Evolutionary conservation across 2,888 invertebrate genomes (phyloP).

Genomic region (Octonoba sinensis): DNA sequence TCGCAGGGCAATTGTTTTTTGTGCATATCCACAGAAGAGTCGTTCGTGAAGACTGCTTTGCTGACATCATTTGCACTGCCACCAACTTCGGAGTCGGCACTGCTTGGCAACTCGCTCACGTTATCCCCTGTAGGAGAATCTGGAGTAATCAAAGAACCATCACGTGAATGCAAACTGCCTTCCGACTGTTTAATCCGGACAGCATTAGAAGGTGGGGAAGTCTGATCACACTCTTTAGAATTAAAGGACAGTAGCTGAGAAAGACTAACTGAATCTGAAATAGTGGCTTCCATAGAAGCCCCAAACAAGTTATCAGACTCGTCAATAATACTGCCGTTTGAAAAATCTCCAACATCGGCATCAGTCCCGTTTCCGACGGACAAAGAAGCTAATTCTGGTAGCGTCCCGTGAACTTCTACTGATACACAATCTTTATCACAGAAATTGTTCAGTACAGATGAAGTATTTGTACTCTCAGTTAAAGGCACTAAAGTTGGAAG

Average conservation of each 20-base stretch:
- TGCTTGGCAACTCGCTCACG: conserved; percentile 60
- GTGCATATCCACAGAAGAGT: background rate
- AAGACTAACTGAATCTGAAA: conserved; percentile 51
- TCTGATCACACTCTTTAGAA: conserved; percentile 14
- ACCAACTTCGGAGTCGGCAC: conserved; percentile 39
- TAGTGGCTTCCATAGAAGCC: conserved; percentile 58
- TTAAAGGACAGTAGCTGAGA: conserved; percentile 61
- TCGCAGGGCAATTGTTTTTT: background rate
- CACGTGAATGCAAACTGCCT: conserved; percentile 5
- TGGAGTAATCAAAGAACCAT: conserved; percentile 51
- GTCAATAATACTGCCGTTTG: conserved; percentile 2
- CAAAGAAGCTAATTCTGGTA: background rate
- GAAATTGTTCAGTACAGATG: background rate
- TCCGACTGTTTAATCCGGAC: conserved; percentile 13
- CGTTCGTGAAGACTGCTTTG: background rate
- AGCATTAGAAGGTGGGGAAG: conserved; percentile 6
- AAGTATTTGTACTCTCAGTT: conserved; percentile 11
- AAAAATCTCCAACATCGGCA: background rate
- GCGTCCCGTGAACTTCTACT: conserved; percentile 37
- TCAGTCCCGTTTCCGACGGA: background rate
- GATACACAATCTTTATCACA: conserved; percentile 27
- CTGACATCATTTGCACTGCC: conserved; percentile 10
- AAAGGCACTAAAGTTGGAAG: conserved; percentile 39
- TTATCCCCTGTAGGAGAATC: conserved; percentile 63
- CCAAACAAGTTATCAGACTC: conserved; percentile 33